Evolutionary conservation across 2,888 invertebrate genomes (phyloP).

Genomic region (Charanyca ferruginea): DNA sequence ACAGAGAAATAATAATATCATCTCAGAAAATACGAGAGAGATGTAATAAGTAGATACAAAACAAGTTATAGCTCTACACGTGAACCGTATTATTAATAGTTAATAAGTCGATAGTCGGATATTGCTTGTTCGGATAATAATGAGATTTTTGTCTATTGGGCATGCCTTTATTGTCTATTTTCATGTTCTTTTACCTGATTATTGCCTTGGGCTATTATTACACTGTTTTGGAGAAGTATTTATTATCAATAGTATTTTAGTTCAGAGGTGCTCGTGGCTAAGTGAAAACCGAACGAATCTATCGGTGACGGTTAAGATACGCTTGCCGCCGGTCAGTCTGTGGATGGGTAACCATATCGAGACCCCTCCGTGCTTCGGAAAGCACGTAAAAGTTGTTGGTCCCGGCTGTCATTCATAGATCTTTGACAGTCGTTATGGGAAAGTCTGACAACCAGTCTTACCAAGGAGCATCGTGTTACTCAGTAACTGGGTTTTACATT

Average conservation of each 20-base stretch:
- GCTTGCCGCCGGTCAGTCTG: no score
- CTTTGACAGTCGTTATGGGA: no score
- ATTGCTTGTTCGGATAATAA: conserved; percentile 38
- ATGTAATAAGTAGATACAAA: conserved; percentile 5
- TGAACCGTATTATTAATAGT: conserved; percentile 22
- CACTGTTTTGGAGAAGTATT: not conserved
- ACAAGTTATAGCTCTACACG: conserved; percentile 6
- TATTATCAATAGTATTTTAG: not conserved
- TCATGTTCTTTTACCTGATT: not conserved
- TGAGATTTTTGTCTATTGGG: conserved; percentile 23
- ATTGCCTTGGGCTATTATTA: not conserved
- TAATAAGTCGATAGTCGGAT: conserved; percentile 31
- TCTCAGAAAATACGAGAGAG: conserved; percentile 3
- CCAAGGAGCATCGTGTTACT: no score
- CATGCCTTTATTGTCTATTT: conserved; percentile 4
- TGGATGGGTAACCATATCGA: no score
- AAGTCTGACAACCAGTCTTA: no score
- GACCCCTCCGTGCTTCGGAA: no score
- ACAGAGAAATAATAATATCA: conserved; percentile 14
- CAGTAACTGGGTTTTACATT: no score
- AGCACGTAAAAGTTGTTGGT: no score
- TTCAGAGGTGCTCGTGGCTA: no score
- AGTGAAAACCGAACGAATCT: no score
- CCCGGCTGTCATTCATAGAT: no score
- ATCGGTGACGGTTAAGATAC: no score